Base-by-base conservation (phyloP, 1,140 invertebrate species). In the Hermetia illucens region DNA sequence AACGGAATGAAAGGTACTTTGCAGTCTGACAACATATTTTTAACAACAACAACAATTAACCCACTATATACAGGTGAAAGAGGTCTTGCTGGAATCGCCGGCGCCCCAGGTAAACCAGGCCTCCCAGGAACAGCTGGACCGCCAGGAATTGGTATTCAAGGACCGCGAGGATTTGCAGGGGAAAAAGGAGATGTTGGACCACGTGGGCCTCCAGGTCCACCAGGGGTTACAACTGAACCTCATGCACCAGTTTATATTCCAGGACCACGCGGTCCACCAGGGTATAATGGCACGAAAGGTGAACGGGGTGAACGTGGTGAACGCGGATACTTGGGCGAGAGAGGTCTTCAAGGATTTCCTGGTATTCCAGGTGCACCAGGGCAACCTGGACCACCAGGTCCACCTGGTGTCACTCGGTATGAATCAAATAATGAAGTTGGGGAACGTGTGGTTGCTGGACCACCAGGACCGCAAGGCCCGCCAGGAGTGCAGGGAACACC, bases 321-420 rank as follows among this genome's bases (percentile, higher is more conserved):
- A 29, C 19, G 27, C 15, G 64, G n/a, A n/a, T n/a, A n/a, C n/a
- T n/a, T n/a, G n/a, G n/a, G 64, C 24, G 35, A 50, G 27, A 38
- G 51, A 2, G 63, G 59, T 38, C 33, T 43, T 22, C 42, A 42
- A 24, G 54, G 54, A 22, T 34, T 39, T 15, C 45, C 48, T 8
- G 61, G 62, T 5, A 36, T 37, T 21, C 50, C 40, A 22, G 61
- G 62, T 34, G 44, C 48, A 33, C 51, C 50, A 39, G 62, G 62
- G 16, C 42, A 50, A 10, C 50, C 48, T 31, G 62, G 62, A 24
- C 48, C 50, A 15, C 51, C 48, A 37, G 63, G 54, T 21, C 42
- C 43, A 21, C 34, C 42, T 20, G 43, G 44, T 4, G 12, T 22
- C 38, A 43, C 40, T 38, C 10, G 10, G 9, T 6, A 9, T 32